Evolutionary conservation across 1,140 invertebrate species (phyloP).

Genomic region (Pantala flavescens): DNA sequence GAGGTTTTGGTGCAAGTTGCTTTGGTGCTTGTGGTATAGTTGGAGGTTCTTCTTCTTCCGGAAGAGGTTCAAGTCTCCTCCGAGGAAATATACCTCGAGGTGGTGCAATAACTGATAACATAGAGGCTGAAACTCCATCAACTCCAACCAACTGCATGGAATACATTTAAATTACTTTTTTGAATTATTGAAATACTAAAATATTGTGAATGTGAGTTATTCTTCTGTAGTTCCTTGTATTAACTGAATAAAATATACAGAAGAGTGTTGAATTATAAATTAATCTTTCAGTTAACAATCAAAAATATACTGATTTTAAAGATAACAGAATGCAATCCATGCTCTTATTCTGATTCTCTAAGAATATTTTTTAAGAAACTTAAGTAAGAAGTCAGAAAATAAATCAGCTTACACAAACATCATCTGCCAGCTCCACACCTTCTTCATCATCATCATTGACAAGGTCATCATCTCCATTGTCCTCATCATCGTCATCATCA

Average conservation of each 20-base stretch:
- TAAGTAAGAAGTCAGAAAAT: no score
- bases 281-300: no score
- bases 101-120: background rate
- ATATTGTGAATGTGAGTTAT: no score
- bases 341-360: no score
- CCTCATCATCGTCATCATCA: background rate
- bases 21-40: background rate
- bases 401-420: background rate
- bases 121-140: background rate
- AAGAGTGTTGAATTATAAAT: no score
- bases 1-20: background rate
- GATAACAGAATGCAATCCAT: no score
- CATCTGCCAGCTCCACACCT: background rate
- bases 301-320: no score
- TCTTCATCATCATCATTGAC: background rate
- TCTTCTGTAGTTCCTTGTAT: no score
- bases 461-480: background rate
- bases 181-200: no score
- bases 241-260: no score
- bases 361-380: no score
- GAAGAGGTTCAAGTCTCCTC: slow-evolving; percentile 34
- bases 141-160: background rate
- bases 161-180: no score
- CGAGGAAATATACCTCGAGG: slow-evolving; percentile 30
- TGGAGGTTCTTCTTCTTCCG: slow-evolving; percentile 35